Evolutionary conservation across 2,797 vertebrate genomes (phyloP).

Genomic region (Pseudochirops cupreus): DNA sequence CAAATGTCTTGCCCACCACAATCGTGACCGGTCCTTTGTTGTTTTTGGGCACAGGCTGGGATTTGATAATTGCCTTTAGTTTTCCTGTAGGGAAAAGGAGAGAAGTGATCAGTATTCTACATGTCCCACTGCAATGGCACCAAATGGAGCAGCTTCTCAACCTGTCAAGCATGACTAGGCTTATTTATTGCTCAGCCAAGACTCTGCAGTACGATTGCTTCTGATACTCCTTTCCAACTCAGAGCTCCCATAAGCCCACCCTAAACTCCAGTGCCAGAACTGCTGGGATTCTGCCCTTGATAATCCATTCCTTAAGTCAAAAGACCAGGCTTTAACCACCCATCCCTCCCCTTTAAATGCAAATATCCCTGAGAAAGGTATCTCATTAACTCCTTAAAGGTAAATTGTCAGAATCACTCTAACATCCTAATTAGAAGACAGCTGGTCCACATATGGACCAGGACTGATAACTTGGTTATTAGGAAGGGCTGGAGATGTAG

Average conservation of each 20-base stretch:
- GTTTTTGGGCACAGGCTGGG: slow-evolving; percentile 95
- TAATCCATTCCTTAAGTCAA: background rate
- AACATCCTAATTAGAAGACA: background rate
- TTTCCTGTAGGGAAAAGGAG: slow-evolving; percentile 89
- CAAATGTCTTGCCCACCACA: slow-evolving; percentile 97
- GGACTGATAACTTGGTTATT: background rate
- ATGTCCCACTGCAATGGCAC: background rate
- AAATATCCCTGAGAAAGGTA: background rate
- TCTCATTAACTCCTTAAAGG: background rate
- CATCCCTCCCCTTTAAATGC: background rate
- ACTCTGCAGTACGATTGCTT: background rate
- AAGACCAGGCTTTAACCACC: background rate
- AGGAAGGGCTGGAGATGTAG: background rate
- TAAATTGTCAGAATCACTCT: background rate
- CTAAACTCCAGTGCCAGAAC: background rate
- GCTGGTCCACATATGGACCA: background rate
- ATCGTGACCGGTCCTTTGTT: slow-evolving; percentile 97
- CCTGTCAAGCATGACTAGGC: background rate
- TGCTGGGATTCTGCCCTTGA: background rate
- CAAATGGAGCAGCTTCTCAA: background rate
- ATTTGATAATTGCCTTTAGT: slow-evolving; percentile 94
- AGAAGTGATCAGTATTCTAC: background rate
- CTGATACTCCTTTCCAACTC: background rate
- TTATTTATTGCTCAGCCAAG: background rate
- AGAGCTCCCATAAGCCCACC: background rate